phyloP scores from a whole-genome alignment of 2,797 vertebrate species.

The Sarcophilus harrisii region DNA sequence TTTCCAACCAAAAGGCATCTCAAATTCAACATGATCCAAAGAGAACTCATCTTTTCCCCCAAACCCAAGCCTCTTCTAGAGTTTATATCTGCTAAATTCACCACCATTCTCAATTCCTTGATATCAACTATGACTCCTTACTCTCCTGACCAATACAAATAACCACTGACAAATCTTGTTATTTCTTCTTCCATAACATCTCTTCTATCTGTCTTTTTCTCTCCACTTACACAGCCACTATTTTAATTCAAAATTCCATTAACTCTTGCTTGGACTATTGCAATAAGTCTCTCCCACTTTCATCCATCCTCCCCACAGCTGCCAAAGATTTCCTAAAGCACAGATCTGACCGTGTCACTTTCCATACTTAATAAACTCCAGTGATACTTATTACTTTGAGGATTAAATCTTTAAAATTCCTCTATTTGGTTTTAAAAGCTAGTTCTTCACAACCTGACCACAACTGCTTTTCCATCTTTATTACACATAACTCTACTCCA shows the following conservation, averaged over 20 bases:
- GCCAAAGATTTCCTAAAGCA: background rate
- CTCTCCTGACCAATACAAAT: background rate
- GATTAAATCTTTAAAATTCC: background rate
- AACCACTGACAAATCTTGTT: background rate
- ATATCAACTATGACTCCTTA: background rate
- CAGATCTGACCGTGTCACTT: background rate
- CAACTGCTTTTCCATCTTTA: background rate
- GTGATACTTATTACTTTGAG: background rate
- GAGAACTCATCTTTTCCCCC: background rate
- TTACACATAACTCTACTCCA: background rate
- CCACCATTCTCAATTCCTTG: too few relatives aligned
- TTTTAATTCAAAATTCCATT: background rate
- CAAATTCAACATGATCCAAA: background rate
- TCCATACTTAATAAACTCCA: background rate
- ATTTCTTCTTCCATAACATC: background rate
- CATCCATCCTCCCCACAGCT: background rate
- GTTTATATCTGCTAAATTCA: too few relatives aligned
- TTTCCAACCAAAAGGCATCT: background rate
- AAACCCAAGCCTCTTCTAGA: too few relatives aligned
- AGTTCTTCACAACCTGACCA: background rate
- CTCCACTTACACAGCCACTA: background rate
- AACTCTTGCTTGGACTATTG: background rate
- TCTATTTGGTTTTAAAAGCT: background rate
- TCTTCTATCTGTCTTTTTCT: background rate
- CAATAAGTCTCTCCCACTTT: background rate